phyloP scores from a whole-genome alignment of 2,113 vertebrate genomes.

The Lophius piscatorius region DNA sequence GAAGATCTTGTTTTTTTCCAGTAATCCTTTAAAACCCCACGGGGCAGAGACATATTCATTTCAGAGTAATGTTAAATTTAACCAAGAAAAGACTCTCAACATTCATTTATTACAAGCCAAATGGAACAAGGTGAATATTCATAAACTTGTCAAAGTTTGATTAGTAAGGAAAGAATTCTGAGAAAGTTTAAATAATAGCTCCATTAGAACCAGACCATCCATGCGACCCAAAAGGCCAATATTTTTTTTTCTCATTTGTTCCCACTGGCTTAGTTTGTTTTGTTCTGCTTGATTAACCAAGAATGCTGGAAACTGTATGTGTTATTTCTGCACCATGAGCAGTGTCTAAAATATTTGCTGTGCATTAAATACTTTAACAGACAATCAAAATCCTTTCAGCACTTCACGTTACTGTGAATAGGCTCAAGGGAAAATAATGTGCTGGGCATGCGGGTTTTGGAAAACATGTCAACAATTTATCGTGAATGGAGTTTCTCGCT shows the following conservation, averaged over 20 bases:
- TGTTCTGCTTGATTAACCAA: constrained; percentile 78
- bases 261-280: constrained; percentile 72
- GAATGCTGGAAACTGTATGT: constrained; percentile 75
- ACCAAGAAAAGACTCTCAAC: constrained; percentile 55
- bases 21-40: constrained; percentile 76
- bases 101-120: constrained; percentile 51
- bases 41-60: constrained; percentile 72
- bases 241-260: constrained; percentile 38
- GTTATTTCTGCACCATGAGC: constrained; percentile 79
- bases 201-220: constrained; percentile 47
- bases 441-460: constrained; percentile 62
- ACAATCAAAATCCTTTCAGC: constrained; percentile 80
- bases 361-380: constrained; percentile 80
- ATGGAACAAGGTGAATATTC: constrained; percentile 43
- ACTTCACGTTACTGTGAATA: constrained; percentile 66
- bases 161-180: background rate
- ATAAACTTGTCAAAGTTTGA: background rate
- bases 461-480: constrained; percentile 77
- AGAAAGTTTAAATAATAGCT: constrained; percentile 49
- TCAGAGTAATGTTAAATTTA: constrained; percentile 59
- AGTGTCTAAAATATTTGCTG: constrained; percentile 80
- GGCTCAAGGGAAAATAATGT: constrained; percentile 75
- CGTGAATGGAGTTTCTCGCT: constrained; percentile 61
- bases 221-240: constrained; percentile 32
- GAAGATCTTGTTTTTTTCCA: constrained; percentile 83